Conservation (phyloP, 2,797 vertebrate species). For the Leuciscus waleckii region DNA sequence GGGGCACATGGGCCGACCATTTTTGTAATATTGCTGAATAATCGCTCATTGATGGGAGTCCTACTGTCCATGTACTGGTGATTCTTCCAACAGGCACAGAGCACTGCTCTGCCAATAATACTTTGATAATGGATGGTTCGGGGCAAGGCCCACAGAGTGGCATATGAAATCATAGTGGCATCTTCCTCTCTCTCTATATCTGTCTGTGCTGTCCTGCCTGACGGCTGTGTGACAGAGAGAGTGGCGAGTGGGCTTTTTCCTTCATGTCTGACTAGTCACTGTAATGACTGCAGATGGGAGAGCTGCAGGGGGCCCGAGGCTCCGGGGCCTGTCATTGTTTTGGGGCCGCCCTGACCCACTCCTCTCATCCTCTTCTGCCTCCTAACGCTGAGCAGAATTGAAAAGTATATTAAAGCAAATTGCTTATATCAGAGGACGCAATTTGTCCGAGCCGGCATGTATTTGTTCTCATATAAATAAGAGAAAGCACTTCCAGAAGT, state of each 20-base stretch:
- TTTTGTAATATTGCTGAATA: conserved; percentile 44
- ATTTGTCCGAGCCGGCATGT: conserved; percentile 6
- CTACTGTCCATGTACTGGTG: neutral
- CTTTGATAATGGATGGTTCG: conserved; percentile 39
- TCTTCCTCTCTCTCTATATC: conserved; percentile 58
- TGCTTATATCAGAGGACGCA: conserved; percentile 62
- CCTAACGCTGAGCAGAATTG: conserved; percentile 62
- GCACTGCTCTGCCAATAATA: conserved; percentile 5
- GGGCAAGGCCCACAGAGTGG: conserved; percentile 34
- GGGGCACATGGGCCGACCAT: conserved; percentile 34
- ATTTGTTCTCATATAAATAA: conserved; percentile 26
- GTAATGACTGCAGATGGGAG: conserved; percentile 95
- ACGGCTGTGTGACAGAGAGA: conserved; percentile 86
- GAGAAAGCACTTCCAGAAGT: conserved; percentile 40
- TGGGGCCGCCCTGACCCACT: conserved; percentile 84
- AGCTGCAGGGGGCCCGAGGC: conserved; percentile 82
- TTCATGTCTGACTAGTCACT: conserved; percentile 92
- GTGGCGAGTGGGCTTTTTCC: conserved; percentile 81
- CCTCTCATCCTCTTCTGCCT: conserved; percentile 67
- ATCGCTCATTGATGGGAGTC: conserved; percentile 50
- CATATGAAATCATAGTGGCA: conserved; percentile 41
- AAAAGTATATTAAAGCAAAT: conserved; percentile 86
- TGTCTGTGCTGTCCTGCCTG: conserved; percentile 84
- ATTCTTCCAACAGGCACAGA: conserved; percentile 11
- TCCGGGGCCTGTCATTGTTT: conserved; percentile 88